These are phyloP conservation scores for Steromphala cineraria DNA, from an alignment of 2,888 invertebrate genomes.

Conservation along the genomic window DNA sequence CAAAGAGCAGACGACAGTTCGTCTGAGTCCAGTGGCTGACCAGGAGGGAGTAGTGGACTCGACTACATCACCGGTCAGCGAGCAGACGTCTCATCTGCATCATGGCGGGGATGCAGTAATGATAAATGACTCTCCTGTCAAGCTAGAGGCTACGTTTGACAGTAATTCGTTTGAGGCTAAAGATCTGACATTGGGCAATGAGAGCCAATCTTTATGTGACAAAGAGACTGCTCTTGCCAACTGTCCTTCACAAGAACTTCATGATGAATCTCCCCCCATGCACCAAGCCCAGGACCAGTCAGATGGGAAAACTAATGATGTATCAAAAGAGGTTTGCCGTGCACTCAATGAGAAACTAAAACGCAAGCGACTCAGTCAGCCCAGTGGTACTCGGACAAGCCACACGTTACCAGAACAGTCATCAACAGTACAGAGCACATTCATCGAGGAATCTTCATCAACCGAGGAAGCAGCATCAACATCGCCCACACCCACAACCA, in stretches of 20 bases:
- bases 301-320: conserved; percentile 30
- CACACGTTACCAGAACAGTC: conserved; percentile 26
- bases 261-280: conserved; percentile 15
- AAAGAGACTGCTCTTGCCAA: conserved; percentile 7
- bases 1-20: conserved; percentile 11
- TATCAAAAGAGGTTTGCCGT: conserved; percentile 55
- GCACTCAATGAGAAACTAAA: conserved; percentile 57
- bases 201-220: conserved; percentile 8
- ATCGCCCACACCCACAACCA: background rate
- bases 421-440: conserved; percentile 11
- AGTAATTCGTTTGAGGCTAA: conserved; percentile 25
- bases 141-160: conserved; percentile 23
- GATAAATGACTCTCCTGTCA: conserved; percentile 6
- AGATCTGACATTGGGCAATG: conserved; percentile 20
- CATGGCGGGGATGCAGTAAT: background rate
- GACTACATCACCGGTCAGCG: background rate
- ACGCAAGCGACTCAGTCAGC: conserved; percentile 24
- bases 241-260: conserved; percentile 7
- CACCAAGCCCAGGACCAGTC: conserved; percentile 9
- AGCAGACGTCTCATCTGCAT: background rate
- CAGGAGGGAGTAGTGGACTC: conserved; percentile 16
- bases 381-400: background rate
- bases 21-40: background rate
- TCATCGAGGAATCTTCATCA: background rate
- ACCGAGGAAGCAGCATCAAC: conserved; percentile 6